Evolutionary conservation across 2,888 invertebrate species (phyloP).

Genomic region (Drosophila multiciliata): DNA sequence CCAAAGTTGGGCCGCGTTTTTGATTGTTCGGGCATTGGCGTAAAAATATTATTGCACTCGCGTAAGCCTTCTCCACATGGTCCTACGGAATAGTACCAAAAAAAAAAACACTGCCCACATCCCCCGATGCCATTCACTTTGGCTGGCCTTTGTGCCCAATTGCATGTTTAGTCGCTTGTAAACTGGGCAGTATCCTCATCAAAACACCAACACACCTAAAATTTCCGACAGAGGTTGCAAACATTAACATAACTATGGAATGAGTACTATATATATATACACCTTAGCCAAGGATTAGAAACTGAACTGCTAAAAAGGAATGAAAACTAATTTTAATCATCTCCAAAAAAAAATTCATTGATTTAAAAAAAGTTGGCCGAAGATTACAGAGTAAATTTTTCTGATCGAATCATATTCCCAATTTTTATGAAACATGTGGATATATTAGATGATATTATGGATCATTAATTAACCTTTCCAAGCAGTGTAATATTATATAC

Average conservation of each 20-base stretch:
- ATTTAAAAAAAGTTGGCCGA: neutral
- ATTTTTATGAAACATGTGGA: neutral
- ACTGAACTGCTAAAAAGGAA: neutral
- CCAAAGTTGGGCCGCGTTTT: constrained; percentile 56
- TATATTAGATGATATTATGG: neutral
- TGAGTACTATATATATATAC: neutral
- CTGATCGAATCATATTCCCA: neutral
- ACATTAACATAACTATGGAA: neutral
- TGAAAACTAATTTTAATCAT: neutral
- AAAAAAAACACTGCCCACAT: constrained; percentile 6
- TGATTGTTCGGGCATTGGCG: constrained; percentile 51
- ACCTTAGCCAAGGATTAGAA: neutral
- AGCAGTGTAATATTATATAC: neutral
- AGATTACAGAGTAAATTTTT: too few species aligned
- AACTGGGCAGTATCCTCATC: constrained; percentile 26
- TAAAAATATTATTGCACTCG: constrained; percentile 71
- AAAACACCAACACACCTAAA: constrained; percentile 7
- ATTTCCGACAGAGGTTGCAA: neutral
- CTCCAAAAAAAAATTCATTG: neutral
- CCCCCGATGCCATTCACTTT: neutral
- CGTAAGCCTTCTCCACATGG: constrained; percentile 22
- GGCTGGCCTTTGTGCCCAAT: constrained; percentile 30
- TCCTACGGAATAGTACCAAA: neutral
- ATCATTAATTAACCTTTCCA: neutral
- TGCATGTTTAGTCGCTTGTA: constrained; percentile 45